Base-by-base conservation (phyloP, 2,113 vertebrate genomes). In the Zapus hudsonius region DNA sequence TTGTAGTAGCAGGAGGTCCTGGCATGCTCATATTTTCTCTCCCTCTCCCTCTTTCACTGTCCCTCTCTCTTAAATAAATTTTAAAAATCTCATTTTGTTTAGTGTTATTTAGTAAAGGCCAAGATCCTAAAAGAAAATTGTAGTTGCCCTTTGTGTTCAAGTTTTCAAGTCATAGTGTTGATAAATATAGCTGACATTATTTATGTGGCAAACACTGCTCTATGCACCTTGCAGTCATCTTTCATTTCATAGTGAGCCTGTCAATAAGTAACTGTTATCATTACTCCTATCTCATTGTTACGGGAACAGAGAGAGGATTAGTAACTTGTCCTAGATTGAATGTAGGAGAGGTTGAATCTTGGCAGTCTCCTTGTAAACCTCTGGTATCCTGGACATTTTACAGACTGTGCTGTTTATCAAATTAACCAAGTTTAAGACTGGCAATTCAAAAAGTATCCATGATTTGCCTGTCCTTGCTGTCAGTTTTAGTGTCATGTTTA, bases 311-410 rank as follows among this genome's bases (percentile, higher is more conserved):
- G 47, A 67, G 67, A 69, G 42, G 42, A 55, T 72, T 52, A 67
- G 64, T 89, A 42, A 63, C 23, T 55, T 81, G 25, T 29, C 42
- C 20, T 88, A n/a, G 44, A 36, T 59, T 16, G 29, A 27, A n/a
- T 59, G 63, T 59, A 81, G 89, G 80, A 55, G 55, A 87, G 42
- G 82, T 66, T 75, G 73, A 92, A 64, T 90, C 36, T 84, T 29
- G 72, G 12, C 27, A 36, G 9, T 89, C 33, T 66, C 23, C 29
- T 92, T 52, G 74, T 59, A 80, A 5, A 31, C 11, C 61, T 70
- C 11, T 7, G 47, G 59, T 16, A 36, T 88, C 69, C 13, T 59
- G 31, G 63, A 36, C 27, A 55, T 82, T 84, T 55, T 47, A 40
- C 25, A 7, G 55, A 2, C 72, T 72, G 7, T 85, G 29, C 75